These are phyloP conservation scores for Artemisiospiza belli DNA, from an alignment of 2,113 vertebrate species.

Conservation along the genomic window DNA sequence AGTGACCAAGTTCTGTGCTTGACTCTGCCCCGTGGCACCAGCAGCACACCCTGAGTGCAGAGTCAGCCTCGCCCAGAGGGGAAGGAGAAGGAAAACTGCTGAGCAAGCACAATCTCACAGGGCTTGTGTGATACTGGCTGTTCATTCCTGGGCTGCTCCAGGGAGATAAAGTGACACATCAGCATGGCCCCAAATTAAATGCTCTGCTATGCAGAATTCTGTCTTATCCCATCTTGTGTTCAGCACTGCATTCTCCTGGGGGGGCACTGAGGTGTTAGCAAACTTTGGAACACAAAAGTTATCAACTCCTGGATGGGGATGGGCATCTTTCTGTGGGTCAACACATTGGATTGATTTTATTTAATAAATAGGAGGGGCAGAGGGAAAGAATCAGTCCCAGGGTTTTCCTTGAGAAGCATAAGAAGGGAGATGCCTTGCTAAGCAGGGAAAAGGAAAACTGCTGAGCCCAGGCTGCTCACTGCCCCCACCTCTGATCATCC, in stretches of 20 bases:
- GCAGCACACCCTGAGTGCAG: fast-evolving
- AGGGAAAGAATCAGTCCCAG: not conserved
- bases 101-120: not conserved
- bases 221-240: not conserved
- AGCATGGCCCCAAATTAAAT: not conserved
- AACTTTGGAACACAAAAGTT: not conserved
- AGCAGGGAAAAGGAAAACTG: not conserved
- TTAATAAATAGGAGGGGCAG: not conserved
- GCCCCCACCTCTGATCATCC: not conserved
- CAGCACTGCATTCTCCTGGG: not conserved
- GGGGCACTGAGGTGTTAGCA: not conserved
- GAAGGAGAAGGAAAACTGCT: constrained; percentile 2
- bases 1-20: not conserved
- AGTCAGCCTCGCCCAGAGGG: not conserved
- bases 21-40: not conserved
- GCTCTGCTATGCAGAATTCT: not conserved
- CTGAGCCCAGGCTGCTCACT: not conserved
- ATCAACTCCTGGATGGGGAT: not conserved
- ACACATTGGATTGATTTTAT: not conserved
- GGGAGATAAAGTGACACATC: not conserved
- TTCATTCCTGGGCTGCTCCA: not conserved
- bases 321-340: not conserved
- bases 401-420: not conserved
- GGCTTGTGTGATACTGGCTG: not conserved
- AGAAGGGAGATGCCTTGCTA: not conserved